phyloP scores from a whole-genome alignment of 1,140 invertebrate species.

The Caenorhabditis elegans region DNA sequence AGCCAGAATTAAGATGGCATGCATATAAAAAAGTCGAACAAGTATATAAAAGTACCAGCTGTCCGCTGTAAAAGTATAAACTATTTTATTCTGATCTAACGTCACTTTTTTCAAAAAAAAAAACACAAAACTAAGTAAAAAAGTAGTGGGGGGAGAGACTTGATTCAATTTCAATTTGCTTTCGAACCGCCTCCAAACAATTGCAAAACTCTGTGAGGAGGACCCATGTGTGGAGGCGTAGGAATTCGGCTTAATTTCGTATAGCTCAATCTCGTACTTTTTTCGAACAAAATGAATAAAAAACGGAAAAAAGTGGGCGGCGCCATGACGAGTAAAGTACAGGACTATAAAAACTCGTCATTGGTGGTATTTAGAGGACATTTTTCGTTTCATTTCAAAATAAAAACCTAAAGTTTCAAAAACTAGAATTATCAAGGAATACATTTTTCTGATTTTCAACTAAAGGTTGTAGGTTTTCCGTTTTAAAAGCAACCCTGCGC shows the following conservation, averaged over 20 bases:
- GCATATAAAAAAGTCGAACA: slow-evolving; percentile 4
- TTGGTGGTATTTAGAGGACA: neutral
- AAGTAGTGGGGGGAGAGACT: neutral
- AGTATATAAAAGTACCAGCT: neutral
- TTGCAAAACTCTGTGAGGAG: neutral
- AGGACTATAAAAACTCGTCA: neutral
- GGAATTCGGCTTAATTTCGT: slow-evolving; percentile 19
- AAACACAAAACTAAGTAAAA: neutral
- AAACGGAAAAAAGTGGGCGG: neutral
- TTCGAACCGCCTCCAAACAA: slow-evolving; percentile 3
- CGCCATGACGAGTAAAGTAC: neutral
- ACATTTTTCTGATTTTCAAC: no score
- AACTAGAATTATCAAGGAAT: no score
- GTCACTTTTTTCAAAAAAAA: neutral
- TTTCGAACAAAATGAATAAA: neutral
- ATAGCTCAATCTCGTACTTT: slow-evolving; percentile 14
- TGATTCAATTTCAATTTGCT: slow-evolving; percentile 29
- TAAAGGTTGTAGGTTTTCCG: no score
- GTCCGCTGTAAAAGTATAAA: neutral
- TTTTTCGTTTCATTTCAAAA: no score
- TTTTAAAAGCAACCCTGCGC: no score
- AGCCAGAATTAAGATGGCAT: neutral
- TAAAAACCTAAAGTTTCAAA: no score
- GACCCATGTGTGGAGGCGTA: neutral
- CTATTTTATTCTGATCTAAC: neutral